Evolutionary conservation across 2,888 invertebrate species (phyloP), one percentile per base, ranked within the genome.

Genomic region (Electrophaes corylata): DNA sequence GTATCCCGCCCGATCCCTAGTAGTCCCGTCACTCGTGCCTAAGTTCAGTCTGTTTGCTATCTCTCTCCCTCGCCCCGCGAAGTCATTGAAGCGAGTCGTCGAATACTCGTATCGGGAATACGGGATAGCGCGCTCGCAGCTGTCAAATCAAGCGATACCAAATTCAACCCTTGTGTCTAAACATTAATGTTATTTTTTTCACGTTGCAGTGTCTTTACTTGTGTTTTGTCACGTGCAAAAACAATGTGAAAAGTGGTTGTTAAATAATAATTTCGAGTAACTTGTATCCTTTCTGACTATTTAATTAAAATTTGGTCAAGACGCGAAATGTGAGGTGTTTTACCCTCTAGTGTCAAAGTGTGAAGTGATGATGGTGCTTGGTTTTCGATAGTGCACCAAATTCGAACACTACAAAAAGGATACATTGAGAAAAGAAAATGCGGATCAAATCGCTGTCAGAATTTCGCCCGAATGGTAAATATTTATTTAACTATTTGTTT

Each of bases 191-290:
- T 65, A 72, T 70, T 70, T 70, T 64, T 78, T 84, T 86, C 66
- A 71, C 71, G 60, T 89, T 89, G 69, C 89, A 91, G 91, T 91
- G 84, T 84, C 87, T 91, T 91, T 91, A 86, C 91, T 91, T 91
- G 91, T 88, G 88, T 91, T 87, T 88, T 91, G 91, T 87, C 81
- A 79, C 81, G 89, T 85, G 89, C 89, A 91, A 91, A 90, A 90
- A 91, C 90, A 91, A 91, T 91, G 91, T 91, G 88, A 87, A 91
- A 87, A 93, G 93, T 93, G 92, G 92, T 88, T 92, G 92, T 88
- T 92, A 92, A 87, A 76, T 71, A 69, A 72, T 77, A 81, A 87
- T 88, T 89, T 90, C 72, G 67, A 88, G 87, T 88, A 91, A 80
- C 85, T 88, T 87, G 88, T 91, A 88, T 90, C 90, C 91, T 90